phyloP scores from a whole-genome alignment of 2,113 vertebrate genomes.

The Passer domesticus region DNA sequence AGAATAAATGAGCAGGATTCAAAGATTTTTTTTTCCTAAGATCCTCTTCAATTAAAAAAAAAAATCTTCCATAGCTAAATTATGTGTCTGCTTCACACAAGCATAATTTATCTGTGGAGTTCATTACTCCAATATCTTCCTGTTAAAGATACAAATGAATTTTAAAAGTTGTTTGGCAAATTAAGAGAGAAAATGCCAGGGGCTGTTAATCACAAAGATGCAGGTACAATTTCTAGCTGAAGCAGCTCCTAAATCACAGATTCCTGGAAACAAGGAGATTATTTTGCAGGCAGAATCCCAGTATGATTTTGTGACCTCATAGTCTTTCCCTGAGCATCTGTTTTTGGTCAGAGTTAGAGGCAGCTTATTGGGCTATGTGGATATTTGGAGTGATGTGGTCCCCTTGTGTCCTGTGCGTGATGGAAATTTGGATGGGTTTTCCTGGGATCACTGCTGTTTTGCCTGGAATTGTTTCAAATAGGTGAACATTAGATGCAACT shows the following conservation, averaged over 20 bases:
- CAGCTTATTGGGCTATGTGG: background rate
- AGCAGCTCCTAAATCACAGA: background rate
- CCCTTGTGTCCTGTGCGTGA: fast-evolving
- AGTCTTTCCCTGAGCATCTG: background rate
- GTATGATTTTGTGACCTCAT: background rate
- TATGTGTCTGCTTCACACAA: background rate
- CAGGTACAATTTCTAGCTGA: background rate
- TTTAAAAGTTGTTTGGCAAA: background rate
- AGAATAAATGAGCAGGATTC: background rate
- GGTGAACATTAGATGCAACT: background rate
- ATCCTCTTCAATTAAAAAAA: background rate
- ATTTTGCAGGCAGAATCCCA: background rate
- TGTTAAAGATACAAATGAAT: background rate
- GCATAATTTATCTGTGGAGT: background rate
- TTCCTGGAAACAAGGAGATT: constrained; percentile 6
- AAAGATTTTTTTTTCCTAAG: background rate
- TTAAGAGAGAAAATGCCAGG: background rate
- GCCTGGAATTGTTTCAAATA: background rate
- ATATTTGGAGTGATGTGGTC: background rate
- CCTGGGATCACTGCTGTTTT: background rate
- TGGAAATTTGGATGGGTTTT: background rate
- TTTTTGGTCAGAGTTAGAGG: background rate
- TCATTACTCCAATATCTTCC: background rate
- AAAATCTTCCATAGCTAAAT: background rate
- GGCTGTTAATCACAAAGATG: background rate